Conservation (phyloP, 2,888 invertebrate species). For the Eilema sororculum region DNA sequence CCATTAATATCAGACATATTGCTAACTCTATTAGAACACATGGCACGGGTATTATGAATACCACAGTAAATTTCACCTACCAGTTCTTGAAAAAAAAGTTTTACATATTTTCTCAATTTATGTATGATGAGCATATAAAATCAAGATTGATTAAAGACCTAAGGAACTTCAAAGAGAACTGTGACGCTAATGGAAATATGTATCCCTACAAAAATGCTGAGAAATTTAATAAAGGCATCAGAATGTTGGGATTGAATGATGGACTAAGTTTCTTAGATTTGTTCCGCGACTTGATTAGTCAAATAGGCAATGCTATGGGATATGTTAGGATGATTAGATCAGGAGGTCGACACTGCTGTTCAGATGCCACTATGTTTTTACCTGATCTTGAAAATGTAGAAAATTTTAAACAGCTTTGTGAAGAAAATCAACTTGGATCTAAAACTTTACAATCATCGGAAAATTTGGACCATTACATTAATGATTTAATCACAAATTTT, state of each 20-base stretch:
- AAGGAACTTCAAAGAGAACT: constrained; percentile 92
- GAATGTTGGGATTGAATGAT: constrained; percentile 93
- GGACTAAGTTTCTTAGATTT: constrained; percentile 96
- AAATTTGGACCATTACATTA: constrained; percentile 92
- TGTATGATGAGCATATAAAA: constrained; percentile 99
- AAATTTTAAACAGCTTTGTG: constrained; percentile 88
- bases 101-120: constrained; percentile 97
- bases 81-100: constrained; percentile 98
- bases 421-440: constrained; percentile 86
- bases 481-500: constrained; percentile 93
- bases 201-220: constrained; percentile 97
- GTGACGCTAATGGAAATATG: constrained; percentile 88
- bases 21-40: constrained; percentile 99
- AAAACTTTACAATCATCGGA: constrained; percentile 89
- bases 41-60: constrained; percentile 98
- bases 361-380: constrained; percentile 96
- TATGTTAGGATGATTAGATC: constrained; percentile 97
- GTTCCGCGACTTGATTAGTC: constrained; percentile 96
- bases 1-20: constrained; percentile 97
- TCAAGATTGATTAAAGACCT: constrained; percentile 96
- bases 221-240: constrained; percentile 96
- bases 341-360: constrained; percentile 96
- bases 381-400: constrained; percentile 90
- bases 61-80: constrained; percentile 96
- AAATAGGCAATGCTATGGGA: constrained; percentile 98